A percentile compares a stretch with the other conserved stretches of the same genome.
phyloP scores from a whole-genome alignment of 2,888 invertebrate species.

The Scelioninae gen. 1 region DNA sequence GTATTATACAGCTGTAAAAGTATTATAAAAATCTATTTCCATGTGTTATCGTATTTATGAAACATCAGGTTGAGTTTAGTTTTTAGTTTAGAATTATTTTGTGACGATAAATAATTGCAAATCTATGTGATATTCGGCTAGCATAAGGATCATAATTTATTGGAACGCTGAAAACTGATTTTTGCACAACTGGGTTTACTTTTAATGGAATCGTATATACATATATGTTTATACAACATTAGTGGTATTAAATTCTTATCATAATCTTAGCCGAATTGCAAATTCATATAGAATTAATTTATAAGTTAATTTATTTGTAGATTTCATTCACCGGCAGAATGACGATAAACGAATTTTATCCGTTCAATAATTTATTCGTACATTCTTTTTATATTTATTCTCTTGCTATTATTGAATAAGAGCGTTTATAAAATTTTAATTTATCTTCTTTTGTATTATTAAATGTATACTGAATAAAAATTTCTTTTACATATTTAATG shows the following conservation, averaged over 20 bases:
- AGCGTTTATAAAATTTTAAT: conserved; percentile 31
- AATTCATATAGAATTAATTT: conserved; percentile 12
- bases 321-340: conserved; percentile 10
- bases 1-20: conserved; percentile 15
- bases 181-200: not conserved
- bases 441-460: conserved; percentile 58
- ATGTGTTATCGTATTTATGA: not conserved
- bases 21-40: not conserved
- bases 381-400: conserved; percentile 52
- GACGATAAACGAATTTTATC: conserved; percentile 10
- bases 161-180: not conserved
- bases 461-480: conserved; percentile 53
- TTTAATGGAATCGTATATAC: conserved; percentile 19
- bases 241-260: not conserved
- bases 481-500: conserved; percentile 50
- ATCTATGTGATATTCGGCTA: conserved; percentile 10
- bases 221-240: conserved; percentile 3
- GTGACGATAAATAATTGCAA: not conserved
- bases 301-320: conserved; percentile 57
- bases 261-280: not conserved
- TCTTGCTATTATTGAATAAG: conserved; percentile 31
- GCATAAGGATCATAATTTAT: not conserved
- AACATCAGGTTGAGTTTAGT: not conserved
- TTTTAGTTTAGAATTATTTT: not conserved
- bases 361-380: conserved; percentile 43